Percentiles rank a stretch among this genome's conserved stretches.
Conservation (phyloP, 1,140 invertebrate genomes). For the Drosophila bocki region DNA sequence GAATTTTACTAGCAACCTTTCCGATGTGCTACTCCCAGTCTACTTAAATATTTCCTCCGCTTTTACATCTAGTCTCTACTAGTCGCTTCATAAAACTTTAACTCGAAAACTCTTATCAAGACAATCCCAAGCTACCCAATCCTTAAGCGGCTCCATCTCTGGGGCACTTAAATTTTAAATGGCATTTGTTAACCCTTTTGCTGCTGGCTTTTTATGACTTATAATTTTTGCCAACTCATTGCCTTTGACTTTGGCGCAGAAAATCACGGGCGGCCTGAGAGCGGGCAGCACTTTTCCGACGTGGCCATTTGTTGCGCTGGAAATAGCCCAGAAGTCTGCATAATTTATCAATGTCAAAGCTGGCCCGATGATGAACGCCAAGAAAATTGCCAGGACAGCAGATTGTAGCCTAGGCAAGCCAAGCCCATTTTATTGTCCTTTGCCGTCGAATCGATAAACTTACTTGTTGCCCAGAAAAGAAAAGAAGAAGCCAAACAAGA, state of each 20-base stretch:
- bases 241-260: conserved; percentile 47
- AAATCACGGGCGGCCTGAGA: conserved; percentile 19
- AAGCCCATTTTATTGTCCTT: conserved; percentile 26
- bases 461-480: conserved; percentile 62
- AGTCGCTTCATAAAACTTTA: conserved; percentile 37
- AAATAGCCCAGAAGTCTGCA: conserved; percentile 38
- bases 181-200: conserved; percentile 65
- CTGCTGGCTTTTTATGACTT: conserved; percentile 67
- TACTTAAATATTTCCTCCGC: conserved; percentile 8
- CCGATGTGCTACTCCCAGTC: neutral
- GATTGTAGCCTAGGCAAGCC: conserved; percentile 73
- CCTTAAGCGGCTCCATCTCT: conserved; percentile 51
- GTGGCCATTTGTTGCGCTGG: conserved; percentile 67
- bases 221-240: conserved; percentile 83
- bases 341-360: conserved; percentile 82
- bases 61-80: neutral
- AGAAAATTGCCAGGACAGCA: conserved; percentile 63
- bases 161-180: conserved; percentile 77
- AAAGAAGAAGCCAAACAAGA: conserved; percentile 18
- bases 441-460: conserved; percentile 66
- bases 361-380: conserved; percentile 69
- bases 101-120: conserved; percentile 38
- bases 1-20: neutral
- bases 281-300: conserved; percentile 22
- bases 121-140: conserved; percentile 27